A percentile compares a stretch with the other conserved stretches of the same genome.
Conservation (phyloP, 1,140 invertebrate species). For the Caerostris darwini region DNA sequence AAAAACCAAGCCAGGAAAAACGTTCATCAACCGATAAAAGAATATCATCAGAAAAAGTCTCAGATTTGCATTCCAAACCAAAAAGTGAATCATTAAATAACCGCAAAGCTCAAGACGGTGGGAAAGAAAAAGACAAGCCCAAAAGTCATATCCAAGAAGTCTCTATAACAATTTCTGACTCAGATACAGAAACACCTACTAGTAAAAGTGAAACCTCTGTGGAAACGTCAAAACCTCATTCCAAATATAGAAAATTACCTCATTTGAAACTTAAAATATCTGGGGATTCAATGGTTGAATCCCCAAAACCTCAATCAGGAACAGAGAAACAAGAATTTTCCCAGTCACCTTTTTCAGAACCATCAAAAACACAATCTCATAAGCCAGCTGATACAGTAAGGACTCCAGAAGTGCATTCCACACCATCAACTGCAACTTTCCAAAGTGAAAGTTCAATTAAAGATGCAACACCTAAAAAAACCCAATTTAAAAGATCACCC, state of each 20-base stretch:
- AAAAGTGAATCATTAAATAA: background rate
- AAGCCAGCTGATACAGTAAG: background rate
- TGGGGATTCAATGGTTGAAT: background rate
- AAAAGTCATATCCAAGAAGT: background rate
- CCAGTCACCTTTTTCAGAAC: background rate
- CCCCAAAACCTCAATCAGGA: background rate
- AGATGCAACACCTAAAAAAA: constrained; percentile 2
- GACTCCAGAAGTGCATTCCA: constrained; percentile 46
- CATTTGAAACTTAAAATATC: constrained; percentile 4
- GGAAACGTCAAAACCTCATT: background rate
- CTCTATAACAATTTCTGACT: background rate
- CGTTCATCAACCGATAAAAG: background rate
- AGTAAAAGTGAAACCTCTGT: too few relatives aligned
- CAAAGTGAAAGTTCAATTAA: background rate
- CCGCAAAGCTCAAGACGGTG: background rate
- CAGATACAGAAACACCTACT: background rate
- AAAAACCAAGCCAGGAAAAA: background rate
- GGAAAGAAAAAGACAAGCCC: background rate
- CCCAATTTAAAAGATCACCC: constrained; percentile 38
- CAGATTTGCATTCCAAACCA: constrained; percentile 30
- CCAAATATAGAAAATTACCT: background rate
- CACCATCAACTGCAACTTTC: background rate
- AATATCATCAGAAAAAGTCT: background rate
- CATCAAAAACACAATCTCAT: background rate
- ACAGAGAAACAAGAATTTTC: background rate